Base-by-base conservation (phyloP, 2,797 vertebrate genomes). In the Centropyge bicolor region DNA sequence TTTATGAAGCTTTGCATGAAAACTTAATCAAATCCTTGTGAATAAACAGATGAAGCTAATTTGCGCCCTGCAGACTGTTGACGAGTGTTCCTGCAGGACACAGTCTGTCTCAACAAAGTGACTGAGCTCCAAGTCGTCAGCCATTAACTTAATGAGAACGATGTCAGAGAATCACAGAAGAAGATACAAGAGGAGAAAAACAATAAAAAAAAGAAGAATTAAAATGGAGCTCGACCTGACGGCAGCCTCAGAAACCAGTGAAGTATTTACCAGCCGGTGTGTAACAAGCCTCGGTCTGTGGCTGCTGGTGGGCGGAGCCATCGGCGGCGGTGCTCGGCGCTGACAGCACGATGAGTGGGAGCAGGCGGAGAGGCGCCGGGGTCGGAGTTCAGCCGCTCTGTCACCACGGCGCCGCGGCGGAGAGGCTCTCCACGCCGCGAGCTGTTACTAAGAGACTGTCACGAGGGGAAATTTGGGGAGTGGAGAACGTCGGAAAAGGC, bases 391-490 rank as follows among this genome's bases (percentile, higher is more conserved):
- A 43, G 71, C 55, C 0, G 6, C 12, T 69, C 64, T 49, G 56
- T 62, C 68, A 61, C 41, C 14, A 4, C 0, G 9, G 10, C 48
- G 16, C 6, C 1, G 19, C 2, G 4, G 65, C 62, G 61, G 59
- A 83, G 63, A 84, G 48, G 24, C 71, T 61, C 55, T 80, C 60
- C 70, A 73, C 17, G 27, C 62, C 1, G 60, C 1, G 43, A 75
- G 71, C 65, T 67, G 66, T 54, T 52, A 3, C 73, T 65, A 56
- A 80, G 36, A 79, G 76, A 69, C 48, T 6, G n/a, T 20, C 57
- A 43, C 4, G 35, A 67, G 57, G 54, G 73, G 36, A 48, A 22
- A 49, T 55, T 49, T 40, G 52, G 14, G 35, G 13, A 52, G 59
- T 22, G 2, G 17, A 81, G 72, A 31, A 62, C 41, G 3, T 2